Evolutionary conservation across 1,140 invertebrate genomes (phyloP).

Genomic region (Physella acuta): DNA sequence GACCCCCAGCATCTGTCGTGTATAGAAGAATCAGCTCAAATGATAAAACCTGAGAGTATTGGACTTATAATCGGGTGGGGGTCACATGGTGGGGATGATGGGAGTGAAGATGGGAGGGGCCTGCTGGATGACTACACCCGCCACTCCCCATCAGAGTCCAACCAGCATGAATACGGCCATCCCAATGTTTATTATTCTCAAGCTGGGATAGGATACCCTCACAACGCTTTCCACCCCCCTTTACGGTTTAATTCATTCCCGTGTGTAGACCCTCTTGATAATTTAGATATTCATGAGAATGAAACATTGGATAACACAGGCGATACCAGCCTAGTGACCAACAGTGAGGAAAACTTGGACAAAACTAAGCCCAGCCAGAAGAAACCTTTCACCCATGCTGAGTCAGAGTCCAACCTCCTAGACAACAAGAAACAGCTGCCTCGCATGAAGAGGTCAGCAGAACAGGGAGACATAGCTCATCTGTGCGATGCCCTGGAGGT

Average conservation of each 20-base stretch:
- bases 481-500: constrained; percentile 37
- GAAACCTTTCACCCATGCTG: constrained; percentile 32
- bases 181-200: constrained; percentile 42
- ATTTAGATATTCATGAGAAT: neutral
- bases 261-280: neutral
- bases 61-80: neutral
- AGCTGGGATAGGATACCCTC: constrained; percentile 44
- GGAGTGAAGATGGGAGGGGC: neutral
- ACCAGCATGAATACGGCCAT: constrained; percentile 42
- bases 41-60: neutral
- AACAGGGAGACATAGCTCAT: constrained; percentile 39
- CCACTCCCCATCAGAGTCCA: constrained; percentile 40
- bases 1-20: neutral
- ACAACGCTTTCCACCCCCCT: constrained; percentile 40
- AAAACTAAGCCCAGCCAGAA: constrained; percentile 7
- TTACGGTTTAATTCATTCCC: constrained; percentile 21
- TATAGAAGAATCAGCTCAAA: neutral
- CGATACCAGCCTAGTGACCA: neutral
- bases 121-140: constrained; percentile 11
- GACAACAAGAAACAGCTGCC: constrained; percentile 22
- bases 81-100: neutral
- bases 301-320: neutral
- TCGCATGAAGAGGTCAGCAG: constrained; percentile 38
- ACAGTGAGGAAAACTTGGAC: neutral
- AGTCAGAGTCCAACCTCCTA: constrained; percentile 34